Evolutionary conservation across 2,113 vertebrate species (phyloP), one percentile per base, ranked within the genome.

Genomic region (Chionomys nivalis): DNA sequence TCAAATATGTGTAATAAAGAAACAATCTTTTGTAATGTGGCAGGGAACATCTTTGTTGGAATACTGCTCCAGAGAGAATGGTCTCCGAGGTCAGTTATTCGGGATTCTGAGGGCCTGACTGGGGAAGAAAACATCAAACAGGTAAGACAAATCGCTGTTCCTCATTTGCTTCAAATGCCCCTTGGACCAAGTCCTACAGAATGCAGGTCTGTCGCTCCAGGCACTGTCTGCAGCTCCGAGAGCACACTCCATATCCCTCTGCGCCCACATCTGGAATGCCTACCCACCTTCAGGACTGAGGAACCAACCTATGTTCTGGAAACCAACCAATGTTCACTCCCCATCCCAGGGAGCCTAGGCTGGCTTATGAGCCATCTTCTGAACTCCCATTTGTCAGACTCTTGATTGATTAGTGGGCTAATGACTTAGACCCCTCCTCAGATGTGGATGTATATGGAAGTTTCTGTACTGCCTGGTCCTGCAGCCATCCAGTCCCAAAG

Each of bases 171-270:
- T 87, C 76, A 92, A n/a, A 63, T 31, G 44, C 73, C 49, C 39
- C 1, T 3, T 77, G 19, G 23, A 23, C 36, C 63, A 87, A 28
- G 24, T 47, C 33, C 66, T 26, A 28, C 44, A 72, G 65, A 21
- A 49, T 16, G 17, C 23, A 52, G 23, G 23, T 24, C 11, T 23
- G 44, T 19, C 9, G 2, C 44, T n/a, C 6, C 28, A 75, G 42
- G 72, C 26, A 9, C 72, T 39, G 49, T 44, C 72, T 63, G 39
- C 55, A 33, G 28, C 52, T 47, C 36, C 10, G 66, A 47, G 55
- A 47, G 33, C 26, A 86, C 2, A 3, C 2, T 19, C 36, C 49
- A 31, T 0, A 1, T 21, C 44, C 10, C 33, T 36, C 55, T 28
- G 23, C 26, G 65, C 16, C 19, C 24, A 1, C 2, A 3, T 58